phyloP scores from a whole-genome alignment of 2,888 invertebrate genomes.

The Ormyrus thymus region DNA sequence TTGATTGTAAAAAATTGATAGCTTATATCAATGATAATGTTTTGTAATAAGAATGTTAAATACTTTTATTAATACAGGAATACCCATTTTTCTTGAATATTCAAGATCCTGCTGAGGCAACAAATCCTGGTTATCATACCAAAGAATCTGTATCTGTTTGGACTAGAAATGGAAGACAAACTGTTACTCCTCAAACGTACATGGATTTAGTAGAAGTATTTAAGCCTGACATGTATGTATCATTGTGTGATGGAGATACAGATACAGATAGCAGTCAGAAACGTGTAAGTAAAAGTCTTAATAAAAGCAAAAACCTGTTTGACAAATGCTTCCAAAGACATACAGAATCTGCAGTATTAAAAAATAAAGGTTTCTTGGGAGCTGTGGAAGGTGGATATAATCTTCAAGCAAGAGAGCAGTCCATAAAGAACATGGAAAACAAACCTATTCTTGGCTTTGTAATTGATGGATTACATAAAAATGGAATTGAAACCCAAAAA shows the following conservation, averaged over 20 bases:
- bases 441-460: slow-evolving; percentile 83
- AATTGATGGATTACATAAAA: slow-evolving; percentile 88
- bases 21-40: background rate
- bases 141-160: slow-evolving; percentile 84
- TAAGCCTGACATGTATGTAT: slow-evolving; percentile 88
- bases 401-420: slow-evolving; percentile 80
- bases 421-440: slow-evolving; percentile 79
- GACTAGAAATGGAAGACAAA: slow-evolving; percentile 85
- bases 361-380: slow-evolving; percentile 78
- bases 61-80: slow-evolving; percentile 68
- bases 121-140: slow-evolving; percentile 84
- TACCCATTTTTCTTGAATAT: slow-evolving; percentile 77
- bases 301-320: slow-evolving; percentile 82
- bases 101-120: slow-evolving; percentile 83
- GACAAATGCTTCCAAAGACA: slow-evolving; percentile 82
- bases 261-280: slow-evolving; percentile 82
- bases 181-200: slow-evolving; percentile 82
- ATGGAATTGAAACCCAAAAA: slow-evolving; percentile 80
- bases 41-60: background rate
- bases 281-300: slow-evolving; percentile 83
- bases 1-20: background rate
- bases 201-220: slow-evolving; percentile 86
- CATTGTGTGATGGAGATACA: slow-evolving; percentile 87
- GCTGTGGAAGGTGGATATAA: slow-evolving; percentile 86
- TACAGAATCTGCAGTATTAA: slow-evolving; percentile 77